phyloP scores from a whole-genome alignment of 2,888 invertebrate species.

The Idaea aversata region DNA sequence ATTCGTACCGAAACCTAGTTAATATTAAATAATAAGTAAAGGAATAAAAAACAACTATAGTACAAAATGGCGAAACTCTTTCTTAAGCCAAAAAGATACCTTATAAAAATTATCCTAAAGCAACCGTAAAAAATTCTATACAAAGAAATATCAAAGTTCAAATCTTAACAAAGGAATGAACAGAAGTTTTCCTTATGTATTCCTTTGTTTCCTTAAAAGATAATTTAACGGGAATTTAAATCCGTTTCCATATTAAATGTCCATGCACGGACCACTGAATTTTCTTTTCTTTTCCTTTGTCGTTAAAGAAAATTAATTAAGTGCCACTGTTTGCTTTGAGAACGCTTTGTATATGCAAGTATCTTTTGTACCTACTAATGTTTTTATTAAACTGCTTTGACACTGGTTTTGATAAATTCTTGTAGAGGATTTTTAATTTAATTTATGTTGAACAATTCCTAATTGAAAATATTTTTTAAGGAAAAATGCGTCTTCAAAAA shows the following conservation, averaged over 20 bases:
- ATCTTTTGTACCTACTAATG: constrained; percentile 35
- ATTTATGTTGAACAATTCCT: too few species aligned
- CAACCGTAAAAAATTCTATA: constrained; percentile 6
- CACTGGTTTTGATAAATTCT: background rate
- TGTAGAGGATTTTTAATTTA: background rate
- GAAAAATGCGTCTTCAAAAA: too few species aligned
- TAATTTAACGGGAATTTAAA: constrained; percentile 52
- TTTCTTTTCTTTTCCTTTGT: constrained; percentile 52
- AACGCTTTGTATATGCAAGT: constrained; percentile 52
- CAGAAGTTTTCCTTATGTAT: constrained; percentile 29
- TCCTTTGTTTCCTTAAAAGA: constrained; percentile 28
- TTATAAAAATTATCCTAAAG: background rate
- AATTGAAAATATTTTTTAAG: too few species aligned
- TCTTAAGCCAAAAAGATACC: background rate
- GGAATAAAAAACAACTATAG: too few species aligned
- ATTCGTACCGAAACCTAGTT: too few species aligned
- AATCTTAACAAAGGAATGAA: constrained; percentile 16
- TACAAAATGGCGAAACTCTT: too few species aligned
- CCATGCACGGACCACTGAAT: constrained; percentile 51
- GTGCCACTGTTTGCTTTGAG: constrained; percentile 58
- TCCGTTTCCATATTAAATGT: constrained; percentile 55
- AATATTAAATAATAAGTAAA: too few species aligned
- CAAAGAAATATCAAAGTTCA: constrained; percentile 14
- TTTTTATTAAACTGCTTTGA: background rate
- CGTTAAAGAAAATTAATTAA: constrained; percentile 73